These are phyloP conservation scores for Thalassarche chlororhynchos DNA, from an alignment of 2,113 vertebrate genomes.

Conservation along the genomic window DNA sequence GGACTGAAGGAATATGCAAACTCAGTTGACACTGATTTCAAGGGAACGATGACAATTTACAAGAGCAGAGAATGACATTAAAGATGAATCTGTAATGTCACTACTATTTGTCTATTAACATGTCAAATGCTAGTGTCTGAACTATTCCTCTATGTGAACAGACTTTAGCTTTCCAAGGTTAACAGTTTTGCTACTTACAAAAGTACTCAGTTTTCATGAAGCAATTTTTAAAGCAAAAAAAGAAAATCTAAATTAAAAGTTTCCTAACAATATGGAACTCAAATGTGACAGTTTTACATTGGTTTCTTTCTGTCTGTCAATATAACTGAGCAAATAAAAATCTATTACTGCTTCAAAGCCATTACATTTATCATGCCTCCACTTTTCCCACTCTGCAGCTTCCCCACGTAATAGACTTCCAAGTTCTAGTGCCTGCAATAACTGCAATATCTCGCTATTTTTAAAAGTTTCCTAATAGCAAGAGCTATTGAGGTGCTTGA, in stretches of 20 bases:
- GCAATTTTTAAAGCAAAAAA: not conserved
- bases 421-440: not conserved
- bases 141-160: not conserved
- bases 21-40: not conserved
- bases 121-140: not conserved
- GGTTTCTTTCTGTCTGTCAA: not conserved
- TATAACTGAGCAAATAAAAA: not conserved
- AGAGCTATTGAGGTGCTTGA: not conserved
- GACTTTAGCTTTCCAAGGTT: not conserved
- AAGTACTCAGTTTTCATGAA: not conserved
- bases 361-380: not conserved
- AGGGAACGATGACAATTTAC: not conserved
- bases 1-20: not conserved
- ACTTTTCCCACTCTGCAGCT: not conserved
- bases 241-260: not conserved
- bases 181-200: not conserved
- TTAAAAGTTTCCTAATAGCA: not conserved
- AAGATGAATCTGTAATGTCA: not conserved
- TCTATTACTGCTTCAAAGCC: not conserved
- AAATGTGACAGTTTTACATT: not conserved
- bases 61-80: not conserved
- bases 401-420: not conserved
- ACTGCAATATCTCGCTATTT: not conserved
- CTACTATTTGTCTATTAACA: slow-evolving; percentile 9
- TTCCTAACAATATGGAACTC: not conserved